Evolutionary conservation across 2,113 vertebrate species (phyloP).

Genomic region (Paratilapia polleni): DNA sequence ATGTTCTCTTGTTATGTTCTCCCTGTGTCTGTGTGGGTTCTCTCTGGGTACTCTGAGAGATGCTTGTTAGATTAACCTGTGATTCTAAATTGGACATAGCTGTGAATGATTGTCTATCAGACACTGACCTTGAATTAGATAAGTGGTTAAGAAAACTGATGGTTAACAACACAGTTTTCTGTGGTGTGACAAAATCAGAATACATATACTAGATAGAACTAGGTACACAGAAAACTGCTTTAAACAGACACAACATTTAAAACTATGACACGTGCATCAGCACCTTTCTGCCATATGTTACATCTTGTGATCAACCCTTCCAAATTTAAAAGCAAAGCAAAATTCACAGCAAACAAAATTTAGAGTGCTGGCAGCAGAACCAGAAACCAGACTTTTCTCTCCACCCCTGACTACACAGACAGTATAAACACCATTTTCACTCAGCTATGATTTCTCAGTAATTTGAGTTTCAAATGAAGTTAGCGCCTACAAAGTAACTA

Average conservation of each 20-base stretch:
- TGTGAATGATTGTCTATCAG: background rate
- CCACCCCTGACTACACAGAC: background rate
- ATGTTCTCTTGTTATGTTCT: too few relatives aligned
- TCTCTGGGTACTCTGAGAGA: background rate
- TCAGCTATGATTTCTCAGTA: background rate
- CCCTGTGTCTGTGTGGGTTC: too few relatives aligned
- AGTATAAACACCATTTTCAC: background rate
- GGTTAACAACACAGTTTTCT: background rate
- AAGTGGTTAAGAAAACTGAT: background rate
- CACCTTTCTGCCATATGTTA: background rate
- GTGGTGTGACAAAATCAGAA: background rate
- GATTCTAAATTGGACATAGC: too few relatives aligned
- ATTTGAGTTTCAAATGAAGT: conserved; percentile 15
- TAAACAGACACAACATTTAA: background rate
- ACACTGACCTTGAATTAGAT: background rate
- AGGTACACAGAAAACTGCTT: background rate
- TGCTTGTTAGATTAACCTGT: too few relatives aligned
- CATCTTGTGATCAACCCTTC: background rate
- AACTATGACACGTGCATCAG: background rate
- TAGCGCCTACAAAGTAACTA: background rate
- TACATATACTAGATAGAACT: background rate
- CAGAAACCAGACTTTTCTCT: background rate
- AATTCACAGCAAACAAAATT: background rate
- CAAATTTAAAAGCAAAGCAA: background rate
- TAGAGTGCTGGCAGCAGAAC: background rate